Conservation (phyloP, 2,797 vertebrate genomes). For the Cynodonichthys magdalenae region DNA sequence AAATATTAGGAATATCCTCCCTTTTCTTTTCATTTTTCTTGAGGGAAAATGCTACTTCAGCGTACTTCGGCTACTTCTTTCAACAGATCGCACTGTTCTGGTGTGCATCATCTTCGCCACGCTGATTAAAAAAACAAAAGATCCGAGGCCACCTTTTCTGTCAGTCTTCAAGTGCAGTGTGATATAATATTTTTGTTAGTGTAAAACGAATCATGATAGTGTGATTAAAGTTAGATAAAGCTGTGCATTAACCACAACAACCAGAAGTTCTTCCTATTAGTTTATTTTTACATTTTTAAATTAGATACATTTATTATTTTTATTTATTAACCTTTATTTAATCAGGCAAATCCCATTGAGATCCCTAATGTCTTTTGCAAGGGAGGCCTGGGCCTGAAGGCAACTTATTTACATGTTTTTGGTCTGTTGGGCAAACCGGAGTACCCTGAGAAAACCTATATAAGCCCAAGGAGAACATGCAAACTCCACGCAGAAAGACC, state of each 20-base stretch:
- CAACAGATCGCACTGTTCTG: background rate
- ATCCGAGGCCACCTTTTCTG: slow-evolving; percentile 2
- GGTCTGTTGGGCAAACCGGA: too few relatives aligned
- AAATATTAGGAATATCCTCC: background rate
- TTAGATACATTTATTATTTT: too few relatives aligned
- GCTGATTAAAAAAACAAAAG: slow-evolving; percentile 19
- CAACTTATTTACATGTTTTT: too few relatives aligned
- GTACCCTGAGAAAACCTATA: too few relatives aligned
- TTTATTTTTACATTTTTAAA: background rate
- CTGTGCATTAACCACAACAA: slow-evolving; percentile 4
- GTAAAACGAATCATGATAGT: background rate
- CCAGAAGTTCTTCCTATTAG: background rate
- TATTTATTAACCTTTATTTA: too few relatives aligned
- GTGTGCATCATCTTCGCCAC: background rate
- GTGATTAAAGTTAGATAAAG: background rate
- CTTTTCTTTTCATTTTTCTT: slow-evolving; percentile 1
- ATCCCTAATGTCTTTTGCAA: too few relatives aligned
- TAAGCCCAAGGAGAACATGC: too few relatives aligned
- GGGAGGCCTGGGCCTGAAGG: too few relatives aligned
- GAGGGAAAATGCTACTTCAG: background rate
- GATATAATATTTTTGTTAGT: background rate
- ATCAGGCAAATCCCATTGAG: too few relatives aligned
- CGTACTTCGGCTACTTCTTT: slow-evolving; percentile 4
- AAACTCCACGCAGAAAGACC: too few relatives aligned
- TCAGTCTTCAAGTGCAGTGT: slow-evolving; percentile 12